Base-by-base conservation (phyloP, 2,113 vertebrate genomes). In the Poecile atricapillus region DNA sequence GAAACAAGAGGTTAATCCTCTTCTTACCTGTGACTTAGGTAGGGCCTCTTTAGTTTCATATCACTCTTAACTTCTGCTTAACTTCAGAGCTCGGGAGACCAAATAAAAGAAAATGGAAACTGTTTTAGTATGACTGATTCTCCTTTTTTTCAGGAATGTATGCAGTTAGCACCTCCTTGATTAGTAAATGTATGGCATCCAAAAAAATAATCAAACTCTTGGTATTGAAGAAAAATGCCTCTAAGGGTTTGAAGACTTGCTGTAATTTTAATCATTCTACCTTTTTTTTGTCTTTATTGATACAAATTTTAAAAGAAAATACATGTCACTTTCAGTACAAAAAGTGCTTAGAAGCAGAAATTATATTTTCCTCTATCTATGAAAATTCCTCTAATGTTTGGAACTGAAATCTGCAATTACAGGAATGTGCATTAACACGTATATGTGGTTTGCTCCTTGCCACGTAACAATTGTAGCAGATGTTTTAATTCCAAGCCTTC, bases 301-400 rank as follows among this genome's bases (percentile, higher is more conserved):
- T 65, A 23, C 9, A 60, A 65, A 50, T 58, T 70, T 53, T 30
- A 62, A 67, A 53, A 76, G n/a, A 49, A 69, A 49, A 33, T 11
- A 20, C 0, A 0, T 3, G 27, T 50, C 23, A 16, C 41, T 63
- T 68, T 7, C 5, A 15, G 33, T 49, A 73, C 37, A 49, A 58
- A 35, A 59, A 44, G 33, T 56, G 31, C 23, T 76, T 64, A 28
- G 55, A 84, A 49, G n/a, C 24, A 50, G 7, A 15, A 64, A 4
- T 56, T 3, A 16, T 17, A 28, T 64, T 33, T 55, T 37, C 44
- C 67, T 47, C 15, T 73, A 0, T n/a, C 76, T 59, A 31, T 27
- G n/a, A 39, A 41, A 80, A 37, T 17, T 73, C 16, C 9, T 76
- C 17, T 47, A 23, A 6, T 5, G 17, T 56, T 56, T 49, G 25